A percentile compares a stretch with the other conserved stretches of the same genome.
These are phyloP conservation scores for Peromyscus maniculatus DNA, from an alignment of 2,113 vertebrate genomes.

Conservation along the genomic window DNA sequence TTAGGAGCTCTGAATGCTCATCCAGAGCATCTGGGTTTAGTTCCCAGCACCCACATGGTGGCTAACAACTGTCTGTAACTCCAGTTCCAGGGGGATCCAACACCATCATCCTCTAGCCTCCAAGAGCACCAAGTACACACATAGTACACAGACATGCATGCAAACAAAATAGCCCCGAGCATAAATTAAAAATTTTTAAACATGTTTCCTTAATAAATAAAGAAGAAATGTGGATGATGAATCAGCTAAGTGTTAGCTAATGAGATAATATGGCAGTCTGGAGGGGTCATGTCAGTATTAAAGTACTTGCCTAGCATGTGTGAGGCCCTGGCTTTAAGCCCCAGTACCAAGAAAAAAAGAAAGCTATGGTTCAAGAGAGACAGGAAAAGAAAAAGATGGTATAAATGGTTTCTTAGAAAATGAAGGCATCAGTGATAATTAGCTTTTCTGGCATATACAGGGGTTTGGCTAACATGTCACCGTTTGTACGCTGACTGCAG, in stretches of 20 bases:
- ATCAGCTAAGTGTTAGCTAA: background rate
- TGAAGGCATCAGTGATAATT: background rate
- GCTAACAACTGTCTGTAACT: background rate
- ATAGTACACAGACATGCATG: background rate
- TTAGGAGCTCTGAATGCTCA: background rate
- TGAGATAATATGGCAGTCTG: background rate
- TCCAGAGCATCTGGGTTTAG: background rate
- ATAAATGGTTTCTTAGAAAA: background rate
- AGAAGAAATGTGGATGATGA: background rate
- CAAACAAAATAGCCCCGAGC: too few relatives aligned
- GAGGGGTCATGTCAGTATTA: background rate
- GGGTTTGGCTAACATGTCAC: background rate
- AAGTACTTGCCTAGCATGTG: background rate
- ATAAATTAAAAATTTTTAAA: conserved; percentile 25
- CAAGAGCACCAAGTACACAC: background rate
- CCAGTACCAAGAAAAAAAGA: background rate
- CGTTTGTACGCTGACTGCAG: background rate
- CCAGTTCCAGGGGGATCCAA: background rate
- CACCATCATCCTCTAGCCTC: background rate
- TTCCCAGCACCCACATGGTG: background rate
- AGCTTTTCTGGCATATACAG: background rate
- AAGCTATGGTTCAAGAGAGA: background rate
- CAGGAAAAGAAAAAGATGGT: background rate
- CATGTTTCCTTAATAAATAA: conserved; percentile 33
- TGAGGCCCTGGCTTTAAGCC: background rate